Base-by-base conservation (phyloP, 2,888 invertebrate genomes). In the Rhodophaea formosa region DNA sequence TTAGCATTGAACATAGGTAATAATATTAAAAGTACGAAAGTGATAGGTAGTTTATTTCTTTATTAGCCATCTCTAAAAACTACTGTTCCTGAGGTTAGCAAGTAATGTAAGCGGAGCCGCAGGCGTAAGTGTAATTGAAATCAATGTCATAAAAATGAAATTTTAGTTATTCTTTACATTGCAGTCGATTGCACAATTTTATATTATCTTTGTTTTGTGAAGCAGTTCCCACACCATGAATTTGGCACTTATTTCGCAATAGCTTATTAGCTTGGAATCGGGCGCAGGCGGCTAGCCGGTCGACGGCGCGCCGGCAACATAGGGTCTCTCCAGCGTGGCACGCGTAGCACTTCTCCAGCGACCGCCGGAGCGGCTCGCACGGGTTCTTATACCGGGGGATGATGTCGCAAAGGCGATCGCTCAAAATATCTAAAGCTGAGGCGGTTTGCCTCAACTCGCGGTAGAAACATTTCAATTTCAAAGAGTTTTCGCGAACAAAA, bases 261-360 rank as follows among this genome's bases (percentile, higher is more conserved):
- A n/a, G n/a, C n/a, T 51, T 51, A 1, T 35, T 7, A n/a, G 16
- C 35, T 3, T 51, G 7, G 1, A 62, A 53, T 16, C 71, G 72
- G 7, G 68, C 71, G 52, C 79, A 79, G 46, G 69, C 62, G 15
- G 61, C 59, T 46, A 75, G 70, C 29, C 68, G 55, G 3, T 53
- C 47, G 8, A 75, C 72, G 5, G 64, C 53, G 6, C 67, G 53
- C 6, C 65, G 57, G 57, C 80, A 80, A 7, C 71, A 58, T 6
- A 74, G 64, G 0, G 74, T 58, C 17, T 68, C 53, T 0, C 53
- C 42, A 8, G 43, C 46, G 42, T 68, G 53, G 0, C 54, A 32
- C 3, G 52, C 8, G 59, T 73, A 76, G 62, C 80, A 78, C 15
- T 35, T 45, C 17, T 64, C 58, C 12, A 78, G 23, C 3, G 63